phyloP scores from a whole-genome alignment of 2,113 vertebrate species.

The Egretta garzetta region DNA sequence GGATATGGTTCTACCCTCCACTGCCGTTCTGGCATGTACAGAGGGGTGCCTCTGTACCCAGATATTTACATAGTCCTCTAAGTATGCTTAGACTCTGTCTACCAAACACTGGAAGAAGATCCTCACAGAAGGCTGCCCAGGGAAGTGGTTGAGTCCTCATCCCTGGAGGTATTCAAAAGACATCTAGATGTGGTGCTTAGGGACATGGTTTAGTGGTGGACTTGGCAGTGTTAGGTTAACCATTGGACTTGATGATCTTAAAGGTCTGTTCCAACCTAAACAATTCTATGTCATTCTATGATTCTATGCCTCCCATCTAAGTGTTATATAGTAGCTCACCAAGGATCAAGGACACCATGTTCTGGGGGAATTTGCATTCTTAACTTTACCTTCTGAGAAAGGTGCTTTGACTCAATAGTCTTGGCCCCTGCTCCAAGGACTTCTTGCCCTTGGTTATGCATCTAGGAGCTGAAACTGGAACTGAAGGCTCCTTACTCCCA shows the following conservation, averaged over 20 bases:
- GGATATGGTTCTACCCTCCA: background rate
- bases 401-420: background rate
- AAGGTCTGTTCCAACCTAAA: no score
- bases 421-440: background rate
- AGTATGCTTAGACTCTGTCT: background rate
- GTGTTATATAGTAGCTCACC: background rate
- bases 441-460: background rate
- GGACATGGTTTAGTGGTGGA: no score
- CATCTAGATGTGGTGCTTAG: no score
- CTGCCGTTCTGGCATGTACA: background rate
- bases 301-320: background rate
- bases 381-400: background rate
- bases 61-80: fast-evolving
- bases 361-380: background rate
- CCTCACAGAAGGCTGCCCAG: background rate
- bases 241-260: no score
- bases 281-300: no score
- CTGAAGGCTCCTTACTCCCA: background rate
- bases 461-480: background rate
- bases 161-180: no score
- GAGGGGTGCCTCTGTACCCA: background rate
- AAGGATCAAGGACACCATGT: background rate
- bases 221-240: no score
- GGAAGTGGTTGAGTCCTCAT: no score
- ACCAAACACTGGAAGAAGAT: background rate